Evolutionary conservation across 2,888 invertebrate species (phyloP).

Genomic region (Sialis fuliginosa): DNA sequence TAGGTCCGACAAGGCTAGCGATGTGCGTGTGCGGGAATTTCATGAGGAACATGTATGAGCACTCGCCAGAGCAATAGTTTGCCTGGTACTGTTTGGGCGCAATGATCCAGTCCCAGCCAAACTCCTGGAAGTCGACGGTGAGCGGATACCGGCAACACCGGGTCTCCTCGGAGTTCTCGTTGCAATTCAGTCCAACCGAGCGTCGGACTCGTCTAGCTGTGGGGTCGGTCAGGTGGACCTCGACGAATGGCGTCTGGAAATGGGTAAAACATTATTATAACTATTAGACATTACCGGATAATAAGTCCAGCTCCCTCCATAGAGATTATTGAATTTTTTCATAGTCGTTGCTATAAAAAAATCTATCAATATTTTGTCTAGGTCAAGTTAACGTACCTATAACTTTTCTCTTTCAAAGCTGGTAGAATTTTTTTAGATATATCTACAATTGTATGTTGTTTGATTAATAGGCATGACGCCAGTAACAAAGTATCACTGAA

Average conservation of each 20-base stretch:
- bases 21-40: slow-evolving; percentile 79
- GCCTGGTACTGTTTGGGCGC: slow-evolving; percentile 90
- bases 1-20: slow-evolving; percentile 57
- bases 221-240: slow-evolving; percentile 35
- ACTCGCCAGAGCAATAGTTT: slow-evolving; percentile 91
- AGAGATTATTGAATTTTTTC: too few species aligned
- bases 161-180: slow-evolving; percentile 53
- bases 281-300: too few species aligned
- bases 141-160: slow-evolving; percentile 90
- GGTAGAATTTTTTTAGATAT: too few species aligned
- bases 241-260: slow-evolving; percentile 37
- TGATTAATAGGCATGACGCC: too few species aligned
- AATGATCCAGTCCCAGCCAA: slow-evolving; percentile 97
- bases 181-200: slow-evolving; percentile 67
- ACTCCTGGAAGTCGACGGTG: slow-evolving; percentile 82
- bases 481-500: too few species aligned
- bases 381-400: too few species aligned
- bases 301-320: too few species aligned
- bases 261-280: neutral
- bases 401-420: too few species aligned
- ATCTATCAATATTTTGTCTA: too few species aligned
- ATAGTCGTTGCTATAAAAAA: too few species aligned
- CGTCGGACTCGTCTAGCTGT: slow-evolving; percentile 51
- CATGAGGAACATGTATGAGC: slow-evolving; percentile 73
- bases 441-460: too few species aligned